Percentiles rank a stretch among this genome's conserved stretches.
Conservation (phyloP, 2,797 vertebrate species). For the Crocodylus rhombifer region DNA sequence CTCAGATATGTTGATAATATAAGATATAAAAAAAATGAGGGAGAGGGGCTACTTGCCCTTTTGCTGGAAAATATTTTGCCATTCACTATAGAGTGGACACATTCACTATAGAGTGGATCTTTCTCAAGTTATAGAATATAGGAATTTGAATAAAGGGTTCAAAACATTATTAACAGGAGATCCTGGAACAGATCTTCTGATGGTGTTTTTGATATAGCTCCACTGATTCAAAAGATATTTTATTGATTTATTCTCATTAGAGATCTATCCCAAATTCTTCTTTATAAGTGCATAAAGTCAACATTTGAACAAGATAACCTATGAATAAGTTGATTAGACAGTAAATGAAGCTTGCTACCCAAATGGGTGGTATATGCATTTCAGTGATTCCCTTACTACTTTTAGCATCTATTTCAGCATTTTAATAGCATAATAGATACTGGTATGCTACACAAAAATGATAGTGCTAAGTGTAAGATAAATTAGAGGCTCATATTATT, state of each 20-base stretch:
- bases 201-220: neutral
- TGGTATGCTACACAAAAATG: slow-evolving; percentile 4
- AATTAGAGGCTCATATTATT: slow-evolving; percentile 18
- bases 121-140: neutral
- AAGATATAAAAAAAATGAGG: neutral
- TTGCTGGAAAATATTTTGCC: neutral
- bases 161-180: neutral
- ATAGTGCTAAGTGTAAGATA: slow-evolving; percentile 20
- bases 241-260: neutral
- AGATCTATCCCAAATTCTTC: neutral
- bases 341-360: slow-evolving; percentile 10
- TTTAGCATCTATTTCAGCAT: neutral
- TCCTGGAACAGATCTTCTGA: neutral
- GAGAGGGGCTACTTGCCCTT: fast-evolving
- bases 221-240: neutral
- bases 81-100: neutral
- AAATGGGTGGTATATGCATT: neutral
- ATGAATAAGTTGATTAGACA: slow-evolving; percentile 21
- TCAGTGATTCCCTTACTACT: neutral
- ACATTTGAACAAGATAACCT: neutral
- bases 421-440: neutral
- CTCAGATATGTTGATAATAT: neutral
- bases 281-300: neutral
- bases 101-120: neutral
- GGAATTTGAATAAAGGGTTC: neutral